Evolutionary conservation across 2,113 vertebrate genomes (phyloP).

Genomic region (Cygnus atratus): DNA sequence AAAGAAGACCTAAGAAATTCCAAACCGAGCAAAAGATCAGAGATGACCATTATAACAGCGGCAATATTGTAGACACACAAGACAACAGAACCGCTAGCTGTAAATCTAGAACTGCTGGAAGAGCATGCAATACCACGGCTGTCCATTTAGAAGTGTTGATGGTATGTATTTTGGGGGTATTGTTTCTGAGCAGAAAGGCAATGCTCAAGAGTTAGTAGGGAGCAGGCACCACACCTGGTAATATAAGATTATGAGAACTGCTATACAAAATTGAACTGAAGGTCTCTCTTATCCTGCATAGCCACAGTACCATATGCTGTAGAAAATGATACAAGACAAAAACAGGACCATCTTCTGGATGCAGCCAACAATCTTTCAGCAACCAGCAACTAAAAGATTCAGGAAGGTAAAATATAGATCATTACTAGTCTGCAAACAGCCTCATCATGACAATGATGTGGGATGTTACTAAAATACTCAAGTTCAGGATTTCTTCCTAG

Average conservation of each 20-base stretch:
- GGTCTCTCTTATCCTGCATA: not conserved
- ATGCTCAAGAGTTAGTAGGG: not conserved
- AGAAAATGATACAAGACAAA: not conserved
- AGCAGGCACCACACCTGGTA: not conserved
- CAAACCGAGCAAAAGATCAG: not conserved
- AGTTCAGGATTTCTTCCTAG: not conserved
- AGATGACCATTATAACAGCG: not conserved
- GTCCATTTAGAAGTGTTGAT: not conserved
- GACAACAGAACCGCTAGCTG: not conserved
- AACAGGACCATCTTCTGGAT: not conserved
- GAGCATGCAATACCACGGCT: not conserved
- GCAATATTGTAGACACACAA: not conserved
- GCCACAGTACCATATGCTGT: accelerated
- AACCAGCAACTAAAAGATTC: not conserved
- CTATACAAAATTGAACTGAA: not conserved
- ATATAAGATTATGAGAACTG: not conserved
- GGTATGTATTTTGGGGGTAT: not conserved
- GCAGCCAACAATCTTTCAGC: not conserved
- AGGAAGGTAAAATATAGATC: not conserved
- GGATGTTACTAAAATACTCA: not conserved
- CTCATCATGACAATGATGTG: not conserved
- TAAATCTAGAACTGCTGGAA: not conserved
- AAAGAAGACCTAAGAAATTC: not conserved
- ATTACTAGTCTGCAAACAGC: not conserved
- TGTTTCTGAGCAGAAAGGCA: not conserved